phyloP scores from a whole-genome alignment of 2,797 vertebrate genomes.

The Gephyroberyx darwinii region DNA sequence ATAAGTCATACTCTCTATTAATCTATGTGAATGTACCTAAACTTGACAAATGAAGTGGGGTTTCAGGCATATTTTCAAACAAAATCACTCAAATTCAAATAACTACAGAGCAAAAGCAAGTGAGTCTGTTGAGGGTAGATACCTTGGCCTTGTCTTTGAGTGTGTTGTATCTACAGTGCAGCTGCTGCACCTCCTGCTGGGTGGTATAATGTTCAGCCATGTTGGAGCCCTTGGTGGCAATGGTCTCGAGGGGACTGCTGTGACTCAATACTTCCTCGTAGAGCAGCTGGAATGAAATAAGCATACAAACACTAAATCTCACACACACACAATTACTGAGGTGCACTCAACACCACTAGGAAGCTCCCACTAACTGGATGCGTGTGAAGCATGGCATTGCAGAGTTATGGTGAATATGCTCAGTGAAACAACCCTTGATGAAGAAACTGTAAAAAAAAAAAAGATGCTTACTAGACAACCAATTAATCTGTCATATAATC shows the following conservation, averaged over 20 bases:
- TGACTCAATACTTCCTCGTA: slow-evolving; percentile 95
- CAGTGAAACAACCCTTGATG: not conserved
- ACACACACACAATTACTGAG: slow-evolving; percentile 11
- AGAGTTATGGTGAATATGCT: not conserved
- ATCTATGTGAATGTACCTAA: slow-evolving; percentile 3
- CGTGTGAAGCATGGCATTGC: not conserved
- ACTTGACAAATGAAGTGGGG: not conserved
- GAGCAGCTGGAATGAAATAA: slow-evolving; percentile 84
- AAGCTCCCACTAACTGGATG: not conserved
- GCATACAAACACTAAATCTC: not conserved
- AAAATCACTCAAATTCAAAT: slow-evolving; percentile 33
- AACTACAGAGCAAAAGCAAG: slow-evolving; percentile 19
- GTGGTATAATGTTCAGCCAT: slow-evolving; percentile 92
- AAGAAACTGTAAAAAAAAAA: no score
- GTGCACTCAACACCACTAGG: slow-evolving; percentile 1
- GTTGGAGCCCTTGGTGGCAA: slow-evolving; percentile 89
- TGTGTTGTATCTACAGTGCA: slow-evolving; percentile 86
- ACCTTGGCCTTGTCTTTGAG: slow-evolving; percentile 92
- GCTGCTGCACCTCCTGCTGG: slow-evolving; percentile 91
- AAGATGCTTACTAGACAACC: not conserved
- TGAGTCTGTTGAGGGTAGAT: slow-evolving; percentile 9
- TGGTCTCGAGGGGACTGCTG: slow-evolving; percentile 89
- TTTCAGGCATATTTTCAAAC: slow-evolving; percentile 10
- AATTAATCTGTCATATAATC: not conserved
- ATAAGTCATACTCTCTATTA: not conserved